These are phyloP conservation scores for Caenorhabditis brenneri DNA, from an alignment of 1,140 invertebrate genomes.

Conservation along the genomic window DNA sequence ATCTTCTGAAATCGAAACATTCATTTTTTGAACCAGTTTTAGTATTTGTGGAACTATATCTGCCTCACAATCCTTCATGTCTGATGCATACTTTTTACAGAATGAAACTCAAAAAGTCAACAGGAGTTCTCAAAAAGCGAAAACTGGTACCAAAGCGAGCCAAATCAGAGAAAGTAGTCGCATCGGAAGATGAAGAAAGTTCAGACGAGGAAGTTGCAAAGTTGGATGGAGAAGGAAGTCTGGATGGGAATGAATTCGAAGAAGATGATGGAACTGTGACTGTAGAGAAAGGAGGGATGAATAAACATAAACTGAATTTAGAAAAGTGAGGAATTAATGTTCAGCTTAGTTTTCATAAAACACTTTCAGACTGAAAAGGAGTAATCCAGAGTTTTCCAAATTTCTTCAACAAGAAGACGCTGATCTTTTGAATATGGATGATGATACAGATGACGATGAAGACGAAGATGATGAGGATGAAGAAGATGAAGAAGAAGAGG, in stretches of 20 bases:
- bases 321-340: not conserved
- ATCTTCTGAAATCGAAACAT: not conserved
- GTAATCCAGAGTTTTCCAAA: slow-evolving; percentile 52
- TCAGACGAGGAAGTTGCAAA: slow-evolving; percentile 25
- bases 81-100: too few relatives aligned
- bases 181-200: not conserved
- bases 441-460: slow-evolving; percentile 66
- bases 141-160: not conserved
- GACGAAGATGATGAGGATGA: slow-evolving; percentile 71
- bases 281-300: not conserved
- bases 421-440: slow-evolving; percentile 81
- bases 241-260: slow-evolving; percentile 6
- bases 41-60: too few relatives aligned
- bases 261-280: slow-evolving; percentile 16
- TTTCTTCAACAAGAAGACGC: slow-evolving; percentile 79
- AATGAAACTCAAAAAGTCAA: not conserved
- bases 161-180: not conserved
- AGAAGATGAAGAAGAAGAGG: slow-evolving; percentile 67
- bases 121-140: not conserved
- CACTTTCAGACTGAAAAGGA: slow-evolving; percentile 41
- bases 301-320: slow-evolving; percentile 3
- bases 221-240: slow-evolving; percentile 17
- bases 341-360: too few relatives aligned
- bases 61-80: too few relatives aligned
- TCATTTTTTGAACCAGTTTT: not conserved